phyloP scores from a whole-genome alignment of 2,888 invertebrate genomes.

The Acleris cristana region DNA sequence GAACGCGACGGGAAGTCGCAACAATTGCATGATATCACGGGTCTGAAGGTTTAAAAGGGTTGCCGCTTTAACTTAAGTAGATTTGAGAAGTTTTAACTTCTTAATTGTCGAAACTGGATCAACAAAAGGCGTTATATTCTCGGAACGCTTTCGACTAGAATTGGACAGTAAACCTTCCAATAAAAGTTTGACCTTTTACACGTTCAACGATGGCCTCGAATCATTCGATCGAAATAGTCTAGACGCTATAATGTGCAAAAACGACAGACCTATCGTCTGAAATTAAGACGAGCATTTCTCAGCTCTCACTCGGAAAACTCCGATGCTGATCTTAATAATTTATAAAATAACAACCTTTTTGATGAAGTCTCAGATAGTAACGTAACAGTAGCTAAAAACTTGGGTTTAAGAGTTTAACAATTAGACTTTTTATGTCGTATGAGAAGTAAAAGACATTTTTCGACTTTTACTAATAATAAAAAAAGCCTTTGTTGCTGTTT shows the following conservation, averaged over 20 bases:
- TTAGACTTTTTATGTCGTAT: no score
- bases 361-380: no score
- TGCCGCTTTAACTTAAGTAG: conserved; percentile 1
- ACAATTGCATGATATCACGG: conserved; percentile 21
- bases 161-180: conserved; percentile 6
- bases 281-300: background rate
- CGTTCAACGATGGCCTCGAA: conserved; percentile 13
- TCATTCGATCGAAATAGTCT: conserved; percentile 22
- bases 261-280: background rate
- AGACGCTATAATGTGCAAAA: conserved; percentile 14
- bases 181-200: conserved; percentile 16
- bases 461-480: no score
- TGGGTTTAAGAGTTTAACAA: no score
- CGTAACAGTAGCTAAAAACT: no score
- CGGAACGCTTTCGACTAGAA: background rate
- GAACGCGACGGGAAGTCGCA: conserved; percentile 36
- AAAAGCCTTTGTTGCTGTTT: no score
- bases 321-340: no score
- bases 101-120: no score
- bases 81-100: background rate
- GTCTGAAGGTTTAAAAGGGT: background rate
- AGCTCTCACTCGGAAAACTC: background rate
- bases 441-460: no score
- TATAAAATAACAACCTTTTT: no score
- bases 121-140: no score